phyloP scores from a whole-genome alignment of 2,113 vertebrate species.

The Oenanthe melanoleuca region DNA sequence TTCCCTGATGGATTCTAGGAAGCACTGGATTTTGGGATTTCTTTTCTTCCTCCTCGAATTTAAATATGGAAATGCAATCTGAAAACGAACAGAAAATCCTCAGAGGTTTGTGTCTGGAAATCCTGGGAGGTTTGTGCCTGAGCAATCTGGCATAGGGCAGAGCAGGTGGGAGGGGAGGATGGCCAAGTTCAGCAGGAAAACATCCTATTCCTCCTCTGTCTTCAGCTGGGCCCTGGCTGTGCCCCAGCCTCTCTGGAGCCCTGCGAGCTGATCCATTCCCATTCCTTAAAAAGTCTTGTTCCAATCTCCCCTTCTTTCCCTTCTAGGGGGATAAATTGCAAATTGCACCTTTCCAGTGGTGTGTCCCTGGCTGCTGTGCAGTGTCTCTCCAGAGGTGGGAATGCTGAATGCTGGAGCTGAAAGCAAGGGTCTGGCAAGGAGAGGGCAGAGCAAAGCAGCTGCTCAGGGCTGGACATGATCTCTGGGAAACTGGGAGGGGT shows the following conservation, averaged over 20 bases:
- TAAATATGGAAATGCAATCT: neutral
- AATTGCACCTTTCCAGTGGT: neutral
- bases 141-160: neutral
- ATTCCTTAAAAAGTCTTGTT: neutral
- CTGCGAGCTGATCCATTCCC: neutral
- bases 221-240: neutral
- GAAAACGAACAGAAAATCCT: neutral
- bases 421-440: neutral
- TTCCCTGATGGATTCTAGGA: neutral
- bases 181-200: neutral
- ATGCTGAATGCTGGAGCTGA: neutral
- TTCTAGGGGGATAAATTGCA: neutral
- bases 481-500: neutral
- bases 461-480: neutral
- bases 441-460: neutral
- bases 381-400: neutral
- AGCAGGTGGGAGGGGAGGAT: neutral
- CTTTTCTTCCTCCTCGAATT: neutral
- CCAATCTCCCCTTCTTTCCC: neutral
- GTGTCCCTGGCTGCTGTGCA: neutral
- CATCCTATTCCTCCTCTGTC: neutral
- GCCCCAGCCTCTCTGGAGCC: neutral
- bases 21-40: neutral
- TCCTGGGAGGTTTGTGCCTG: neutral
- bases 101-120: neutral